Evolutionary conservation across 2,888 invertebrate genomes (phyloP).

Genomic region (Teleiodes luculella): DNA sequence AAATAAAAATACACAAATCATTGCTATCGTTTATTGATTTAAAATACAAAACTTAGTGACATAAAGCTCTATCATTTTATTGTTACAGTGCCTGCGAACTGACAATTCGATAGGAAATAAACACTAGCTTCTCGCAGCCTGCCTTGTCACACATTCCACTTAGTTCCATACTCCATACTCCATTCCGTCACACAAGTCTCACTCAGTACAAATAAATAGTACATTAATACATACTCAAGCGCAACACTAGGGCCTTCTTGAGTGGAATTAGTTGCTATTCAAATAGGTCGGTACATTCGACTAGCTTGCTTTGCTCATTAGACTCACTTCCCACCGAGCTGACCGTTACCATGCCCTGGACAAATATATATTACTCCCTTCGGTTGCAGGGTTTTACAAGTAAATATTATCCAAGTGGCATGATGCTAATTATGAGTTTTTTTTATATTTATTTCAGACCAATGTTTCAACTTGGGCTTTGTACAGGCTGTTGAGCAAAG

Average conservation of each 20-base stretch:
- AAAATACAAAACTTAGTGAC: conserved; percentile 80
- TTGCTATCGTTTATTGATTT: conserved; percentile 79
- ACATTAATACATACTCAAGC: conserved; percentile 49
- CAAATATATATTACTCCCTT: no score
- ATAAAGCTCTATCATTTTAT: conserved; percentile 79
- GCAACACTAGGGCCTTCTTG: conserved; percentile 63
- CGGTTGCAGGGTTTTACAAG: no score
- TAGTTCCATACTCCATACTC: conserved; percentile 48
- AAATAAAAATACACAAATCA: conserved; percentile 44
- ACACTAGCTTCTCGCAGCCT: conserved; percentile 64
- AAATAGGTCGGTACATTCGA: conserved; percentile 54
- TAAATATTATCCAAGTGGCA: no score
- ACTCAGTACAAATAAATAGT: conserved; percentile 68
- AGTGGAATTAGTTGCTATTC: conserved; percentile 55
- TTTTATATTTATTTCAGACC: no score
- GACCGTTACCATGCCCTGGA: no score
- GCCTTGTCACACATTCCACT: conserved; percentile 45
- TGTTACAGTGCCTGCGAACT: conserved; percentile 79
- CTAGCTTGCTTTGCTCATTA: conserved; percentile 28
- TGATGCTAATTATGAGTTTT: no score
- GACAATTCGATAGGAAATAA: conserved; percentile 79
- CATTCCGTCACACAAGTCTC: no score
- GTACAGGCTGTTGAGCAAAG: no score
- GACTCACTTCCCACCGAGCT: not conserved
- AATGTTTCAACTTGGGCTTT: no score